Percentiles rank a stretch among this genome's conserved stretches.
Conservation (phyloP, 2,113 vertebrate genomes). For the Struthidea cinerea region DNA sequence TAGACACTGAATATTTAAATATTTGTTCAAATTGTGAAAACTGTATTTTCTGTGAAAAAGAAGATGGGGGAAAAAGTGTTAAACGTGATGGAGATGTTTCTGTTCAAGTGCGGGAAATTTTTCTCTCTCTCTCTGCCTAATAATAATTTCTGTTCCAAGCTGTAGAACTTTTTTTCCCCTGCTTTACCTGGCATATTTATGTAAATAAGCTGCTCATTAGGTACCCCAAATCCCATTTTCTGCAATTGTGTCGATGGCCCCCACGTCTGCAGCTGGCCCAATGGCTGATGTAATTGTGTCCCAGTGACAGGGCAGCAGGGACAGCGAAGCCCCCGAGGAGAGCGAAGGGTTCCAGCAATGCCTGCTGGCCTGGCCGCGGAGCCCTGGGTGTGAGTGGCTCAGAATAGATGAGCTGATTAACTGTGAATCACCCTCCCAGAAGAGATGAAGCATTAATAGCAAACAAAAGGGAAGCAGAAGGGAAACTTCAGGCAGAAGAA, state of each 20-base stretch:
- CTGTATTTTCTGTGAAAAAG: background rate
- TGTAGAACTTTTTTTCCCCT: slow-evolving; percentile 8
- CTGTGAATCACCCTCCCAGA: slow-evolving; percentile 13
- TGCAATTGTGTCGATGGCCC: background rate
- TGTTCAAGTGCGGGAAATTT: background rate
- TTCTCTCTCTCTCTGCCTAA: slow-evolving; percentile 37
- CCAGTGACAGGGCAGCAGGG: background rate
- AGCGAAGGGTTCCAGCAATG: background rate
- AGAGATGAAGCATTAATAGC: slow-evolving; percentile 30
- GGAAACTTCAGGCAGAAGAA: slow-evolving; percentile 50
- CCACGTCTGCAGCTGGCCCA: slow-evolving; percentile 54
- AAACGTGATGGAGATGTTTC: background rate
- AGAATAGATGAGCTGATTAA: slow-evolving; percentile 23
- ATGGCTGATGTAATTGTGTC: slow-evolving; percentile 43
- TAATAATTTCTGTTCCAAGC: slow-evolving; percentile 41
- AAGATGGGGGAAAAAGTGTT: background rate
- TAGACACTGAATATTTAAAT: background rate
- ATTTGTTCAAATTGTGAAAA: background rate
- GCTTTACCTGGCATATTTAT: slow-evolving; percentile 65
- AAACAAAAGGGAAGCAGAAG: slow-evolving; percentile 61
- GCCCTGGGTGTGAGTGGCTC: background rate
- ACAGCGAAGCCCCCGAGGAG: slow-evolving; percentile 22
- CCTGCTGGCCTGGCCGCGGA: background rate
- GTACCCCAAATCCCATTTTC: slow-evolving; percentile 42
- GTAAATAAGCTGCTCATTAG: slow-evolving; percentile 66